Evolutionary conservation across 2,113 vertebrate species (phyloP).

Genomic region (Tauraco erythrolophus): DNA sequence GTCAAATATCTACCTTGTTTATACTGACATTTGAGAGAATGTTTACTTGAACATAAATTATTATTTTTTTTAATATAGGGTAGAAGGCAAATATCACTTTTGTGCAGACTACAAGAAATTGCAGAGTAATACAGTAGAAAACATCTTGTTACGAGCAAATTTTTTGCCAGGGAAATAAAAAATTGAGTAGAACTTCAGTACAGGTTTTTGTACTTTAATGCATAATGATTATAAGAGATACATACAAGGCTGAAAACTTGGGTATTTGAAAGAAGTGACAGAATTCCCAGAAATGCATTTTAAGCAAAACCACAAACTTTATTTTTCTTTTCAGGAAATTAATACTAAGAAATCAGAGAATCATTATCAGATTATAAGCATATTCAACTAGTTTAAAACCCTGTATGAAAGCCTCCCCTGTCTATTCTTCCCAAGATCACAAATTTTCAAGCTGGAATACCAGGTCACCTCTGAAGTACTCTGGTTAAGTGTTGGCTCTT

Average conservation of each 20-base stretch:
- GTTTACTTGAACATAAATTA: background rate
- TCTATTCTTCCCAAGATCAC: background rate
- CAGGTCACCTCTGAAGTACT: background rate
- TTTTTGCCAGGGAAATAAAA: background rate
- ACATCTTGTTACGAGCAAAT: background rate
- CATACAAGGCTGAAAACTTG: background rate
- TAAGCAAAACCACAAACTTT: background rate
- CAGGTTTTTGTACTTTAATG: background rate
- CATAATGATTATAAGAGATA: background rate
- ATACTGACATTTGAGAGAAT: background rate
- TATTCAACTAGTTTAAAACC: background rate
- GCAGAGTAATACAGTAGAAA: background rate
- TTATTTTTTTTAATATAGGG: background rate
- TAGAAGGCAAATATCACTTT: background rate
- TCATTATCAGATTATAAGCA: background rate
- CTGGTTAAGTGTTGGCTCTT: background rate
- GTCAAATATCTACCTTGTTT: background rate
- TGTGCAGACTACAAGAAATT: background rate
- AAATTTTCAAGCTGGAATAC: background rate
- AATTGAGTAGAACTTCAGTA: background rate
- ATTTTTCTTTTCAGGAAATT: background rate
- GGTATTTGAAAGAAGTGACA: background rate
- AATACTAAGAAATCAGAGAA: background rate
- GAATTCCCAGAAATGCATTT: background rate
- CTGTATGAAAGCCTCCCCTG: background rate